These are phyloP conservation scores for human (Homo sapiens) DNA, from an alignment of 2,113 vertebrate species.

Conservation along the genomic window DNA sequence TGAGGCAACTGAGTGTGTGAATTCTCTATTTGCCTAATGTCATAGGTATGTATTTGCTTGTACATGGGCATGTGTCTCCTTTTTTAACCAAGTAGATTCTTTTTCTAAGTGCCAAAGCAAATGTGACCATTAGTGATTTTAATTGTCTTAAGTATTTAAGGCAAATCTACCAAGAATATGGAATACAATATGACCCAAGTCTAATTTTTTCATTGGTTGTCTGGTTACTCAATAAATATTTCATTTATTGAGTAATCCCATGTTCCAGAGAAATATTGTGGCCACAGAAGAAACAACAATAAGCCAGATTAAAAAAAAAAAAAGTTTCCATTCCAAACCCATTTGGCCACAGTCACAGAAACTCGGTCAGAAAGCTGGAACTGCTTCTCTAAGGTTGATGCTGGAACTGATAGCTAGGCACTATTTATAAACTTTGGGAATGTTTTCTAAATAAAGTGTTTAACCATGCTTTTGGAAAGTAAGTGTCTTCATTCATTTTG, in stretches of 20 bases:
- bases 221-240: constrained; percentile 67
- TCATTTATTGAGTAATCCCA: constrained; percentile 69
- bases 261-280: constrained; percentile 51
- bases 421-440: constrained; percentile 67
- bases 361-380: constrained; percentile 30
- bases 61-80: not conserved
- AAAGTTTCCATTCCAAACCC: constrained; percentile 56
- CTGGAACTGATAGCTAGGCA: not conserved
- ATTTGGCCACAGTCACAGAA: constrained; percentile 25
- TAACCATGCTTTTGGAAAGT: constrained; percentile 41
- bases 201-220: constrained; percentile 61
- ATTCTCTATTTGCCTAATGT: not conserved
- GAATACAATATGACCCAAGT: constrained; percentile 12
- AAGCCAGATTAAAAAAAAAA: constrained; percentile 46
- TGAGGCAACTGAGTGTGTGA: not conserved
- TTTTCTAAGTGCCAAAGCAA: not conserved
- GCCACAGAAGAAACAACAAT: constrained; percentile 56
- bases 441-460: constrained; percentile 45
- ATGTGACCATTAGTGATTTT: not conserved
- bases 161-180: not conserved
- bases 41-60: not conserved
- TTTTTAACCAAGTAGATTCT: not conserved
- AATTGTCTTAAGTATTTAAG: not conserved
- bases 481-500: not conserved
- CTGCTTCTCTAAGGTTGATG: constrained; percentile 11